Evolutionary conservation across 2,113 vertebrate species (phyloP).

Genomic region (Lepisosteus oculatus): DNA sequence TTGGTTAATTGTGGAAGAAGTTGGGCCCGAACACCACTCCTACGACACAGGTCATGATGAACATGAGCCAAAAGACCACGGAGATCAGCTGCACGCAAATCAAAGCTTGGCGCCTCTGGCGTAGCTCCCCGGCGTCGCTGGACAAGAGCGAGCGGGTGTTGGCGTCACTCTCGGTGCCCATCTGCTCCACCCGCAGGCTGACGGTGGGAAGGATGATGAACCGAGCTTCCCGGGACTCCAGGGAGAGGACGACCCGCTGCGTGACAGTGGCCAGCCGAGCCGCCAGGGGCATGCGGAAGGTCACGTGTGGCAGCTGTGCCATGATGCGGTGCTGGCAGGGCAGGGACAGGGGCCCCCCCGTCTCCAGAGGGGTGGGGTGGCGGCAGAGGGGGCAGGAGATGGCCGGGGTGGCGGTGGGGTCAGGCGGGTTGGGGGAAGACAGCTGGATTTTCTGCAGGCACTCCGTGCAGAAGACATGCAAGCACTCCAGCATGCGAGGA

Average conservation of each 20-base stretch:
- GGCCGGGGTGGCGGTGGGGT: slow-evolving; percentile 32
- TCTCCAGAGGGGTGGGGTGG: slow-evolving; percentile 57
- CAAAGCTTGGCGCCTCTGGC: slow-evolving; percentile 49
- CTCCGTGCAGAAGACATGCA: slow-evolving; percentile 69
- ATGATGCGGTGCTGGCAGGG: slow-evolving; percentile 63
- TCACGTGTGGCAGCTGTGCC: slow-evolving; percentile 44
- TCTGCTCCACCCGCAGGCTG: slow-evolving; percentile 71
- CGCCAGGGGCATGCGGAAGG: slow-evolving; percentile 43
- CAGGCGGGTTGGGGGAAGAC: slow-evolving; percentile 29
- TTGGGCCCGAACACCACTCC: slow-evolving; percentile 60
- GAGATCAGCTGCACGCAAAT: slow-evolving; percentile 62
- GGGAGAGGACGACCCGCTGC: slow-evolving; percentile 61
- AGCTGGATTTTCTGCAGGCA: slow-evolving; percentile 67
- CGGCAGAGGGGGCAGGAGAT: slow-evolving; percentile 68
- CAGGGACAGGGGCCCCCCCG: slow-evolving; percentile 46
- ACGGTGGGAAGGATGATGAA: slow-evolving; percentile 70
- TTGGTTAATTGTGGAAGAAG: slow-evolving; percentile 40
- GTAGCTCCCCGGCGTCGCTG: slow-evolving; percentile 36
- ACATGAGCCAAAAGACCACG: slow-evolving; percentile 61
- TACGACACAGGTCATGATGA: slow-evolving; percentile 61
- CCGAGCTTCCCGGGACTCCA: slow-evolving; percentile 56
- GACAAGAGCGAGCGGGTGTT: slow-evolving; percentile 24
- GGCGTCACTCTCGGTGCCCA: slow-evolving; percentile 39
- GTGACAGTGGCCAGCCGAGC: slow-evolving; percentile 49
- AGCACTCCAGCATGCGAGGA: slow-evolving; percentile 68